These are phyloP conservation scores for Otolemur garnettii DNA, from an alignment of 2,113 vertebrate genomes.

Conservation along the genomic window DNA sequence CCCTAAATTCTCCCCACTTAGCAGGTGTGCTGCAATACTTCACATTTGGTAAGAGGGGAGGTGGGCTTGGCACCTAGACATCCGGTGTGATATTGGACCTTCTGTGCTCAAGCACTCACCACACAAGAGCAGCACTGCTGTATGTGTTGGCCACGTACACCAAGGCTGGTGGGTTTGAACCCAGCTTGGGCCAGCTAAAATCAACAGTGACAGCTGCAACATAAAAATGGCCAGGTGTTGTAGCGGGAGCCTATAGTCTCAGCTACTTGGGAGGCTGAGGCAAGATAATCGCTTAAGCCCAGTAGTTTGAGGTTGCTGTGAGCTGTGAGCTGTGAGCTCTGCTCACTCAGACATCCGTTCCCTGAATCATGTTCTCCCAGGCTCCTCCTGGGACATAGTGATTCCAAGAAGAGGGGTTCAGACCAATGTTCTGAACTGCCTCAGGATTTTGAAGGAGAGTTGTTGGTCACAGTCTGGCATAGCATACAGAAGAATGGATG, in stretches of 20 bases:
- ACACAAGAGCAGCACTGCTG: not conserved
- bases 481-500: not conserved
- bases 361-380: not conserved
- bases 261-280: too few species aligned
- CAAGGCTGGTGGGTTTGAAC: too few species aligned
- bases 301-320: too few species aligned
- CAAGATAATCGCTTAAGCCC: too few species aligned
- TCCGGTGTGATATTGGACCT: not conserved
- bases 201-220: too few species aligned
- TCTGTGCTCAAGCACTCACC: not conserved
- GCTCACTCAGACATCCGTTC: not conserved
- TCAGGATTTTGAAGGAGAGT: not conserved
- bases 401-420: not conserved
- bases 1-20: not conserved
- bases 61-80: not conserved
- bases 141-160: too few species aligned
- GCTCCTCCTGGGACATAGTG: not conserved
- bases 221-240: too few species aligned
- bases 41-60: not conserved
- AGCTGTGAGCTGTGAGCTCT: not conserved
- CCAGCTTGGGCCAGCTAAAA: too few species aligned
- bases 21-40: too few species aligned
- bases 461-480: not conserved
- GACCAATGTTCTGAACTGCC: not conserved
- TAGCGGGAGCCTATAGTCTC: too few species aligned